Base-by-base conservation (phyloP, 2,113 vertebrate species). In the Rhinichthys klamathensis region DNA sequence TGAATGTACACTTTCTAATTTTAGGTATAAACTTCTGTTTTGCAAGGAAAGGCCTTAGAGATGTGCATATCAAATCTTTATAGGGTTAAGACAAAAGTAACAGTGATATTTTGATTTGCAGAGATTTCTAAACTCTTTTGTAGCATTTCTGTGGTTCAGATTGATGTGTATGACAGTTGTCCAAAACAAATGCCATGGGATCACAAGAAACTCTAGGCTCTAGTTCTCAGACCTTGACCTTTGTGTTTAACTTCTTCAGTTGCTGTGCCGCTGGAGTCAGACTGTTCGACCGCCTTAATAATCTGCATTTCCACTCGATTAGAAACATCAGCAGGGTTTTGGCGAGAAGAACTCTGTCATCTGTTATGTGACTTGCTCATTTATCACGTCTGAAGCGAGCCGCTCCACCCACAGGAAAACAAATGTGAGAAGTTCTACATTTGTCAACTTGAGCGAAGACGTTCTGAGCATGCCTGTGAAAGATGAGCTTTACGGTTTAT, bases 371-470 rank as follows among this genome's bases (percentile, higher is more conserved):
- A 61, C 23, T 56, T 56, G 76, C 35, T 60, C 73, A 76, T 76
- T 76, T 27, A 76, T 76, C 73, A 54, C n/a, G 13, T 49, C 73
- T 75, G 51, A 58, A 58, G 54, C 32, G 32, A 60, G 30, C 9
- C 11, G 8, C 74, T 76, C 46, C 74, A 32, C 8, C 74, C 49
- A 77, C 74, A 79, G 35, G 18, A 41, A 79, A 38, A 79, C 77
- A 61, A 76, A 73, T 44, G 69, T n/a, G 65, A 75, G 73, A 18
- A 18, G n/a, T 75, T 75, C 25, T 4, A 8, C 46, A 49, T 73
- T 73, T 44, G 38, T 73, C 70, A 73, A 25, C 70, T 44, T 73
- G 70, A 73, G 38, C 70, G 12, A 73, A 46, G 70, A 73, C 21
- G 21, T 41, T 25, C 23, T 46, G 23, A 7, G 12, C 54, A 2